These are phyloP conservation scores for Hippocampus comes DNA, from an alignment of 2,113 vertebrate genomes.

Conservation along the genomic window DNA sequence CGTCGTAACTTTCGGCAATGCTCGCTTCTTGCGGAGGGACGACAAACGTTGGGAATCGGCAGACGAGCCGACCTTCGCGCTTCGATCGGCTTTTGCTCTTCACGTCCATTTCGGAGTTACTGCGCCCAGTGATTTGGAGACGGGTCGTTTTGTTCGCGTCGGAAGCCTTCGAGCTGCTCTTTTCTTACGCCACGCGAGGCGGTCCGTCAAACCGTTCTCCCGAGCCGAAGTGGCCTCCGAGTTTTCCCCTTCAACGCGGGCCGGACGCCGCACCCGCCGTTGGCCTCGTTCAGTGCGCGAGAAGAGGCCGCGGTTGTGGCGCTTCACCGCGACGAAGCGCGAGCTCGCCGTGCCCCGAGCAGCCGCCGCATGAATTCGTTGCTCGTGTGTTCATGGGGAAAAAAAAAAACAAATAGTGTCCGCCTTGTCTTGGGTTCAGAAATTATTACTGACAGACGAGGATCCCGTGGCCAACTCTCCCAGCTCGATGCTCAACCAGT, in stretches of 20 bases:
- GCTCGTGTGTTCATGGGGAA: too few relatives aligned
- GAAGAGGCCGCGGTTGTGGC: too few relatives aligned
- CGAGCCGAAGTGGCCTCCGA: too few relatives aligned
- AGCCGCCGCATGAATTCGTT: too few relatives aligned
- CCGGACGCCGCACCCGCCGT: too few relatives aligned
- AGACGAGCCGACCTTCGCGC: slow-evolving; percentile 31
- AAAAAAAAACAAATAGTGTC: neutral
- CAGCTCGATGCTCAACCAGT: slow-evolving; percentile 90
- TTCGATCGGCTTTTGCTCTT: neutral
- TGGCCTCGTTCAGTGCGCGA: too few relatives aligned
- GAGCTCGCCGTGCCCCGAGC: too few relatives aligned
- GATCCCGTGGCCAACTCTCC: slow-evolving; percentile 83
- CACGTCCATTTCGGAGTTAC: neutral
- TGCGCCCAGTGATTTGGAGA: neutral
- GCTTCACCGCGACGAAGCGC: too few relatives aligned
- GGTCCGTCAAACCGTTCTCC: too few relatives aligned
- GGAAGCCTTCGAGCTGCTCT: neutral
- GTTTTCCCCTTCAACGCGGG: too few relatives aligned
- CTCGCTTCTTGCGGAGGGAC: neutral
- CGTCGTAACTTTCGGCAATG: neutral
- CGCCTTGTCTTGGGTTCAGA: slow-evolving; percentile 66
- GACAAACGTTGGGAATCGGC: slow-evolving; percentile 18
- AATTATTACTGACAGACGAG: slow-evolving; percentile 75
- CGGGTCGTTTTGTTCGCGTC: neutral
- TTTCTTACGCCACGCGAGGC: too few relatives aligned